Conservation (phyloP, 2,797 vertebrate species). For the Alauda arvensis region DNA sequence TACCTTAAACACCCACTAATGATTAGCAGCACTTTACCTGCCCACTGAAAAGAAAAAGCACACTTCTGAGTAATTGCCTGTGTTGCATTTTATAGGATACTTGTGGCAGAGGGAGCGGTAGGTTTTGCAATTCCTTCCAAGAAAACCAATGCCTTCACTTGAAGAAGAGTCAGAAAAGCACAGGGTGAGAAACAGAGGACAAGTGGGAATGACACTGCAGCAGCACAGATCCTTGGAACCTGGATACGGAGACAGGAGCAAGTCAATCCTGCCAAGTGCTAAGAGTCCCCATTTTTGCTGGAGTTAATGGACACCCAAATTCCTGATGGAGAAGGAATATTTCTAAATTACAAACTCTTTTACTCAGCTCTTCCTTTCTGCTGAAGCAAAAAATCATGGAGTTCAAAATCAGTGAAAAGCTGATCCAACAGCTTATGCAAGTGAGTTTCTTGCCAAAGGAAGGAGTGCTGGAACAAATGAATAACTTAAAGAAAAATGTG, state of each 20-base stretch:
- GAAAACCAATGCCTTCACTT: not conserved
- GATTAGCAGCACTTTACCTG: not conserved
- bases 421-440: conserved; percentile 52
- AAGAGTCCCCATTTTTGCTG: not conserved
- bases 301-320: not conserved
- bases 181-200: not conserved
- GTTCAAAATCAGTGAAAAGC: conserved; percentile 31
- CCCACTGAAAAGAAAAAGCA: not conserved
- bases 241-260: not conserved
- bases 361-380: conserved; percentile 7
- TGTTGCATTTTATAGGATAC: not conserved
- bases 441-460: conserved; percentile 39
- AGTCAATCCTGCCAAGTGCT: not conserved
- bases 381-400: conserved; percentile 4
- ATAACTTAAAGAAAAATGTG: conserved; percentile 20
- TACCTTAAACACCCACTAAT: not conserved
- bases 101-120: not conserved
- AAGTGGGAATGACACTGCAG: conserved; percentile 1
- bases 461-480: conserved; percentile 23
- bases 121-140: not conserved
- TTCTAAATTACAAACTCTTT: conserved; percentile 12
- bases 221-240: not conserved
- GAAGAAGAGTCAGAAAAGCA: not conserved
- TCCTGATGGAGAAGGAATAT: not conserved
- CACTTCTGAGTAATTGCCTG: not conserved